phyloP scores from a whole-genome alignment of 2,888 invertebrate species.

The Pheosia tremula region DNA sequence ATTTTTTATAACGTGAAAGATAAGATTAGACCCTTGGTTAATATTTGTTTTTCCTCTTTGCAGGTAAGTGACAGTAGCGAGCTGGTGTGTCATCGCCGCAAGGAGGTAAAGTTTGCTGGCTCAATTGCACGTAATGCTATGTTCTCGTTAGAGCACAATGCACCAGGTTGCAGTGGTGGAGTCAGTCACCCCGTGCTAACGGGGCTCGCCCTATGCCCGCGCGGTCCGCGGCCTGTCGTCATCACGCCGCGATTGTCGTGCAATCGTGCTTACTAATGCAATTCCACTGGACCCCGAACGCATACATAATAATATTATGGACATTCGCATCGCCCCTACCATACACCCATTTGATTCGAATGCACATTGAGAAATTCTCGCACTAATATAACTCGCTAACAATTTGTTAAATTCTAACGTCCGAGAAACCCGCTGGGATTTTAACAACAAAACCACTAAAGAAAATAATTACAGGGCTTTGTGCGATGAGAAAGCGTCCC shows the following conservation, averaged over 20 bases:
- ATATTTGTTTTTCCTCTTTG: conserved; percentile 55
- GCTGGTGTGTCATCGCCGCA: conserved; percentile 14
- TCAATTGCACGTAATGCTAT: conserved; percentile 73
- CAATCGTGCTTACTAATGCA: conserved; percentile 73
- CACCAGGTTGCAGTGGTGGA: conserved; percentile 80
- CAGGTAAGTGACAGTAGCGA: conserved; percentile 63
- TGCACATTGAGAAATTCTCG: conserved; percentile 32
- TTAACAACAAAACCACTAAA: conserved; percentile 37
- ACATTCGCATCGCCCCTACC: conserved; percentile 46
- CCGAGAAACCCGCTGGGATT: conserved; percentile 61
- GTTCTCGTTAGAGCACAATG: conserved; percentile 84
- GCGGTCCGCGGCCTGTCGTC: conserved; percentile 64
- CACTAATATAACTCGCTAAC: conserved; percentile 27
- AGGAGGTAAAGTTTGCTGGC: conserved; percentile 63
- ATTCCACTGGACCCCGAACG: conserved; percentile 63
- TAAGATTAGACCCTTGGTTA: conserved; percentile 9
- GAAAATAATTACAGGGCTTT: conserved; percentile 36
- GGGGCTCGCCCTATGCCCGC: conserved; percentile 80
- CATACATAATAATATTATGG: conserved; percentile 58
- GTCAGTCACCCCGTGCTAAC: conserved; percentile 83
- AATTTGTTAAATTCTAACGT: conserved; percentile 37
- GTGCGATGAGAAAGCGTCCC: conserved; percentile 24
- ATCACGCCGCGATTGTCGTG: conserved; percentile 71
- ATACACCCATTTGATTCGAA: conserved; percentile 40
- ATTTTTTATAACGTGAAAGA: conserved; percentile 3